phyloP scores from a whole-genome alignment of 2,888 invertebrate genomes.

The Therioaphis trifolii region DNA sequence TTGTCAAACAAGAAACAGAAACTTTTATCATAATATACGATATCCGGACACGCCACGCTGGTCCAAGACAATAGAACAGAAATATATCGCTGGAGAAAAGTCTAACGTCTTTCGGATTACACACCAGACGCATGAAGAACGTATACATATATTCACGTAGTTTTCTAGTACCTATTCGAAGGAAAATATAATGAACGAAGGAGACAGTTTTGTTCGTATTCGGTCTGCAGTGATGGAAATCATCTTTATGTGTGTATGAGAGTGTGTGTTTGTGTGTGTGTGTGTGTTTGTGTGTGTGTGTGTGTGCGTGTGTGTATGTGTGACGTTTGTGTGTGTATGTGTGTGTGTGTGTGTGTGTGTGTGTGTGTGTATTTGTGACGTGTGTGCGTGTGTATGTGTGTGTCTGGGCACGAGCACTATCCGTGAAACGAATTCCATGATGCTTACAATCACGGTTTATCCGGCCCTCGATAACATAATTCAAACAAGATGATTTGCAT shows the following conservation, averaged over 20 bases:
- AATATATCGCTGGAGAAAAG: background rate
- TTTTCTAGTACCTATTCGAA: background rate
- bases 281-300: too few relatives aligned
- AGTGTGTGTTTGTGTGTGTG: too few relatives aligned
- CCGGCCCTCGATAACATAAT: background rate
- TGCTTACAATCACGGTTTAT: too few relatives aligned
- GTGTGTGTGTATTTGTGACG: too few relatives aligned
- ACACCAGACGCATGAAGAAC: too few relatives aligned
- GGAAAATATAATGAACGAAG: background rate
- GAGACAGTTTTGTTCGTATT: background rate
- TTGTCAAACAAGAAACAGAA: slow-evolving; percentile 4
- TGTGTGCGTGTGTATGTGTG: too few relatives aligned
- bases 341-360: too few relatives aligned
- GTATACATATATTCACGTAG: background rate
- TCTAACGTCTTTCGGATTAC: background rate
- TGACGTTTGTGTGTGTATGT: too few relatives aligned
- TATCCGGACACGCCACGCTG: background rate
- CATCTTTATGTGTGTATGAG: too few relatives aligned
- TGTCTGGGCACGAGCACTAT: too few relatives aligned
- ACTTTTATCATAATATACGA: slow-evolving; percentile 18
- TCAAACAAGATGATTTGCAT: background rate
- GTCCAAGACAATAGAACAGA: background rate
- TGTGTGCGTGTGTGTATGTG: too few relatives aligned
- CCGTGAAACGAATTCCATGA: too few relatives aligned
- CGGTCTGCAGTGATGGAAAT: background rate